Evolutionary conservation across 2,888 invertebrate species (phyloP), one percentile per base, ranked within the genome.

Genomic region (Melinopterus prodromus): DNA sequence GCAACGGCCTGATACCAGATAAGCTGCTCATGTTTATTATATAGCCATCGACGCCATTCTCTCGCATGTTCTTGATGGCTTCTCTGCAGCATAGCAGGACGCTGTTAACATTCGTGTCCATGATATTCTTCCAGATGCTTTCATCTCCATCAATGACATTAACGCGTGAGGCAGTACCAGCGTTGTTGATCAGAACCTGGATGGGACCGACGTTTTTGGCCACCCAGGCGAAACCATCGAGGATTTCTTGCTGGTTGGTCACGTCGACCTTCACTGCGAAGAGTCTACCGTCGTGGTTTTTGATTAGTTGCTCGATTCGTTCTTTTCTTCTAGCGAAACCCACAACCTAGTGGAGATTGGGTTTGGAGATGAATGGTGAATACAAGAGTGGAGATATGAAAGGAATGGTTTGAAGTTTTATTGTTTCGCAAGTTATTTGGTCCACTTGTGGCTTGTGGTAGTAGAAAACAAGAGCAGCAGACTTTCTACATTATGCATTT

Each of bases 331-430:
- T 77, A 9, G 80, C 80, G 16, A 81, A 69, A 15, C 81, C 81
- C 71, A 76, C 80, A 14, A 93, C 93, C 79, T 89, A 88, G 79
- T 26, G 26, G 26, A 26, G 26, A 26, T 26, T 26, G 26, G 26
- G 26, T 26, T 26, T 26, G 26, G 3, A 26, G 26, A 26, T 26
- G 26, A 26, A 2, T 26, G 26, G 26, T 26, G 26, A 26, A 26
- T 26, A 26, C 26, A 26, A 26, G 26, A 26, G 26, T 26, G 26
- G 26, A 26, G 26, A 26, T 26, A 26, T 26, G 26, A 26, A 26
- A 26, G 26, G 26, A 26, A 26, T 26, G 26, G n/a, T n/a, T 26
- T 3, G 3, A 26, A 26, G 26, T 26, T 26, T 26, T 26, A 26
- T 26, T 26, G 26, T 26, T 26, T 26, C 26, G 26, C 26, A 26